Conservation (phyloP, 2,113 vertebrate genomes). For the Pseudopodoces humilis region DNA sequence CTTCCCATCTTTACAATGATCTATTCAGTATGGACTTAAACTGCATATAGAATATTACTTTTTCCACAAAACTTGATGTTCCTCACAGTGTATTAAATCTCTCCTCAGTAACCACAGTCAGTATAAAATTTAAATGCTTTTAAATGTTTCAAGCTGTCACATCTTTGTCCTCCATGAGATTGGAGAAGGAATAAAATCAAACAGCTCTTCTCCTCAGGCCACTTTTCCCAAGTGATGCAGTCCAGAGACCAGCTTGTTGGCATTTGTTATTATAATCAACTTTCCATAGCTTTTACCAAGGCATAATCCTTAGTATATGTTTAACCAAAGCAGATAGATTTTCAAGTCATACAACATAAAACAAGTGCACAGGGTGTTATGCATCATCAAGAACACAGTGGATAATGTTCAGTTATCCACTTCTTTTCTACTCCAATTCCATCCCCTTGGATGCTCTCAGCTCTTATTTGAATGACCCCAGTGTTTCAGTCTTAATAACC, state of each 20-base stretch:
- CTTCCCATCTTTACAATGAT: not conserved
- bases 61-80: not conserved
- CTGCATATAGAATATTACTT: not conserved
- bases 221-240: slow-evolving; percentile 18
- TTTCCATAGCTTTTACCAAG: slow-evolving; percentile 48
- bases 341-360: slow-evolving; percentile 50
- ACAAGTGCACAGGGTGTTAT: slow-evolving; percentile 41
- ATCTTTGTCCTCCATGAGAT: not conserved
- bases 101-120: not conserved
- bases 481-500: slow-evolving; percentile 71
- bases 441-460: slow-evolving; percentile 57
- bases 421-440: slow-evolving; percentile 65
- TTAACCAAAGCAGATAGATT: slow-evolving; percentile 43
- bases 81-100: not conserved
- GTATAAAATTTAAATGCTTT: not conserved
- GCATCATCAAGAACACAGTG: slow-evolving; percentile 47
- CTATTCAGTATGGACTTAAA: not conserved
- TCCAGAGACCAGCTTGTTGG: slow-evolving; percentile 6
- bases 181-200: not conserved
- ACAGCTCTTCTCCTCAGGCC: slow-evolving; percentile 37
- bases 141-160: slow-evolving; percentile 41
- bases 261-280: slow-evolving; percentile 51
- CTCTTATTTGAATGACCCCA: slow-evolving; percentile 66
- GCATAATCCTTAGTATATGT: slow-evolving; percentile 10
- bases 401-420: slow-evolving; percentile 60